Base-by-base conservation (phyloP, 2,797 vertebrate genomes). In the Loris lydekkerianus region DNA sequence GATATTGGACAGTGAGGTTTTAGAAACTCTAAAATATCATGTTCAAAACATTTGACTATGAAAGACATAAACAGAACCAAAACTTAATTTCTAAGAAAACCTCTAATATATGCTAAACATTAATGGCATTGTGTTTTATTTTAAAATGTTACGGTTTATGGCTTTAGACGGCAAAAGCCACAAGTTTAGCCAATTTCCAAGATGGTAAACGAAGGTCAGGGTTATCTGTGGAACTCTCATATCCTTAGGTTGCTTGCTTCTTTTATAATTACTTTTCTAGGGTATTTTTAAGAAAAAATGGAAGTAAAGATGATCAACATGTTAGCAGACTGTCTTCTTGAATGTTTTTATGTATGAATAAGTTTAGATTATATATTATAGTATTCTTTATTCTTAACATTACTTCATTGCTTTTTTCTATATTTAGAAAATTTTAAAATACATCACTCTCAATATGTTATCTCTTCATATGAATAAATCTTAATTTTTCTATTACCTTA, bases 21-120 rank as follows among this genome's bases (percentile, higher is more conserved):
- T 72, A 73, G 70, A 69, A 10, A 88, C 10, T 46, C n/a, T 86
- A 73, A n/a, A 91, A 60, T 49, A 40, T 97, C 49, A 29, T 72
- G 61, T 29, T 75, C 20, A 69, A 83, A 94, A 83, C 6, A 23
- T 90, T 40, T 65, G 15, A 77, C 80, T 14, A 76, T 84, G 61
- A 94, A 75, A n/a, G 9, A 85, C 67, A n/a, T 70, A 70, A 87
- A 87, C 40, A 89, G 18, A 93, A 7, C 7, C 70, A 77, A 53
- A 85, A 49, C 85, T 94, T 87, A 95, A 92, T 61, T 80, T 81
- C 72, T 76, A 80, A 95, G 31, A 76, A 77, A 92, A 94, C 2
- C 3, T 80, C 70, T 61, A 89, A 40, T 29, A 77, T 77, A 92
- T 31, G 67, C 37, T 20, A 86, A 60, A 91, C 23, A 86, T 94